These are phyloP conservation scores for Eucera pruinosa DNA, from an alignment of 2,888 invertebrate genomes.

Conservation along the genomic window DNA sequence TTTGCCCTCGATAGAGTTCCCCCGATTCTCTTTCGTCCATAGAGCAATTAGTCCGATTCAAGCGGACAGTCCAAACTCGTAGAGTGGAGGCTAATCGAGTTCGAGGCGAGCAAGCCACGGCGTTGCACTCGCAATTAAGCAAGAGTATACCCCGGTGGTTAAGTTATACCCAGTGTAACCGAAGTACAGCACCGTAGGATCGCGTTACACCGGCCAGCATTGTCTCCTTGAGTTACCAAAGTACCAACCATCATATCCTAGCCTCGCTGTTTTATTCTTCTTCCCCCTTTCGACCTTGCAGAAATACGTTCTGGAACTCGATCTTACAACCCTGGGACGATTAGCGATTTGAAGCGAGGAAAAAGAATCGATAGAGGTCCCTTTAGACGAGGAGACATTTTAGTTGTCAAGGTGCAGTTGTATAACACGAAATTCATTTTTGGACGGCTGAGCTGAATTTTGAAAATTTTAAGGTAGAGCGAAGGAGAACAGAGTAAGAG, in stretches of 20 bases:
- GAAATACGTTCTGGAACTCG: too few relatives aligned
- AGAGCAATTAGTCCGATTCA: constrained; percentile 31
- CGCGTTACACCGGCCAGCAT: constrained; percentile 77
- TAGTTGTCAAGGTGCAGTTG: too few relatives aligned
- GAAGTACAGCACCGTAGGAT: constrained; percentile 74
- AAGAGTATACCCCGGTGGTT: constrained; percentile 67
- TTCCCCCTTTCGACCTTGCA: neutral
- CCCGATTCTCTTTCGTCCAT: neutral
- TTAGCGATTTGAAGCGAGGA: constrained; percentile 26
- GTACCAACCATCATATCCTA: constrained; percentile 62
- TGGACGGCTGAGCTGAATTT: too few relatives aligned
- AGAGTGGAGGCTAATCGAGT: constrained; percentile 47
- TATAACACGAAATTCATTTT: too few relatives aligned
- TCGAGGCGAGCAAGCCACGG: constrained; percentile 44
- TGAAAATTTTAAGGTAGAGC: too few relatives aligned
- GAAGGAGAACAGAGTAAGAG: too few relatives aligned
- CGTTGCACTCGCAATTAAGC: constrained; percentile 68
- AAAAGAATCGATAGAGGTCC: too few relatives aligned
- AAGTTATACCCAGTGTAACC: constrained; percentile 78
- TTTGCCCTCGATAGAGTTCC: constrained; percentile 10
- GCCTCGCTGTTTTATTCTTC: constrained; percentile 29
- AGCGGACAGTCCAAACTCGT: constrained; percentile 26
- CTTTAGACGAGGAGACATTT: too few relatives aligned
- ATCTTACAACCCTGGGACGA: too few relatives aligned
- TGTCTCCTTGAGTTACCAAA: constrained; percentile 81